phyloP scores from a whole-genome alignment of 2,888 invertebrate species.

The Agriotes lineatus region DNA sequence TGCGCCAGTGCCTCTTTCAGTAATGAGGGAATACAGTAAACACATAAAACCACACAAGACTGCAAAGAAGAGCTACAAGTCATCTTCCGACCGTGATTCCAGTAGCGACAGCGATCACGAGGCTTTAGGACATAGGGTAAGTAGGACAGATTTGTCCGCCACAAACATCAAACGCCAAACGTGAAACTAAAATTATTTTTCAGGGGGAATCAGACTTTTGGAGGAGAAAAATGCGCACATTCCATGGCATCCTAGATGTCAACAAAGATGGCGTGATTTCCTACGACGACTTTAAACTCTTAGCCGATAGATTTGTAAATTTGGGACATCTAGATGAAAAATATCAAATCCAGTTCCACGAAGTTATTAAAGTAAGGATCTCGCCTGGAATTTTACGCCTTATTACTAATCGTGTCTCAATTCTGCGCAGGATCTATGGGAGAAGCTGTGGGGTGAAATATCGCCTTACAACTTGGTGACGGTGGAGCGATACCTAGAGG shows the following conservation, averaged over 20 bases:
- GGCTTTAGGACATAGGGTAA: constrained; percentile 47
- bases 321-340: constrained; percentile 79
- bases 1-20: not conserved
- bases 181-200: constrained; percentile 35
- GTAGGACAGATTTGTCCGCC: no score
- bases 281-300: constrained; percentile 82
- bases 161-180: no score
- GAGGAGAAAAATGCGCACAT: constrained; percentile 87
- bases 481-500: constrained; percentile 84
- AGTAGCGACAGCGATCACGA: constrained; percentile 47
- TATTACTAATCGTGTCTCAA: not conserved
- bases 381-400: not conserved
- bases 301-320: constrained; percentile 80
- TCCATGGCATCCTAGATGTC: constrained; percentile 85
- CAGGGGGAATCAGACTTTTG: constrained; percentile 77
- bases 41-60: constrained; percentile 40
- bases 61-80: constrained; percentile 19
- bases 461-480: constrained; percentile 85
- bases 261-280: constrained; percentile 90
- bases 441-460: constrained; percentile 86
- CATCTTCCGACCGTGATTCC: constrained; percentile 35
- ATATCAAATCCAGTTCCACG: constrained; percentile 77
- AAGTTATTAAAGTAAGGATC: constrained; percentile 80
- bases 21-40: constrained; percentile 40
- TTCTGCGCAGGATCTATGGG: constrained; percentile 78